Percentiles rank a stretch among this genome's conserved stretches.
phyloP scores from a whole-genome alignment of 1,140 invertebrate species.

The Drosophila sp. region DNA sequence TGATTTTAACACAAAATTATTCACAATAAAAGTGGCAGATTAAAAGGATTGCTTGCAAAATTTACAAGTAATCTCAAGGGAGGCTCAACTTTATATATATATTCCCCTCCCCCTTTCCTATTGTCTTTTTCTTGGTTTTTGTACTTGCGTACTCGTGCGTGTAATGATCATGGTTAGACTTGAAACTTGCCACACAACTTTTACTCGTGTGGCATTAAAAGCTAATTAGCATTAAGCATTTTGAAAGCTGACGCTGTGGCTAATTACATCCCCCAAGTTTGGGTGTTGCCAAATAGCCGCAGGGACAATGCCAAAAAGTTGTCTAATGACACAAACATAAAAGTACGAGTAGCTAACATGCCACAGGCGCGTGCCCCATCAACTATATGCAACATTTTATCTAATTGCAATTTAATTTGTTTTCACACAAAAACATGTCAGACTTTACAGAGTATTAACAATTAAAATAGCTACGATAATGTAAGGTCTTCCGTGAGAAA shows the following conservation, averaged over 20 bases:
- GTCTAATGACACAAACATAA: slow-evolving; percentile 71
- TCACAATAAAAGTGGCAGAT: slow-evolving; percentile 76
- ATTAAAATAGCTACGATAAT: slow-evolving; percentile 1
- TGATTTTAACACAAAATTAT: slow-evolving; percentile 82
- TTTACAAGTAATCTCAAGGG: slow-evolving; percentile 68
- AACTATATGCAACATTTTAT: slow-evolving; percentile 18
- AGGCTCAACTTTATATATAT: not conserved
- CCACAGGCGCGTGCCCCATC: not conserved
- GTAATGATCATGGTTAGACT: slow-evolving; percentile 59
- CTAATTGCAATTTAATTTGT: slow-evolving; percentile 64
- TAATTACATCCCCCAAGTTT: slow-evolving; percentile 74
- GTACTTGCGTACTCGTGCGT: slow-evolving; percentile 53
- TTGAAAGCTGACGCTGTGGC: slow-evolving; percentile 40
- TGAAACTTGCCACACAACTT: slow-evolving; percentile 57
- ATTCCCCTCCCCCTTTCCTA: too few species aligned
- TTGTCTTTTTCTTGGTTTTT: not conserved
- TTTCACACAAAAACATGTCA: not conserved
- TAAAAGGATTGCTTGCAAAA: slow-evolving; percentile 74
- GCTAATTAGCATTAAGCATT: slow-evolving; percentile 75
- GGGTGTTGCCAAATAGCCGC: slow-evolving; percentile 28
- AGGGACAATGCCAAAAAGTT: slow-evolving; percentile 70
- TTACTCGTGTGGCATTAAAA: slow-evolving; percentile 60
- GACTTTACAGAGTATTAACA: not conserved
- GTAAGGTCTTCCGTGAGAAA: not conserved
- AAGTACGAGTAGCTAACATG: not conserved